phyloP scores from a whole-genome alignment of 2,888 invertebrate species.

The Saturnia japonica region DNA sequence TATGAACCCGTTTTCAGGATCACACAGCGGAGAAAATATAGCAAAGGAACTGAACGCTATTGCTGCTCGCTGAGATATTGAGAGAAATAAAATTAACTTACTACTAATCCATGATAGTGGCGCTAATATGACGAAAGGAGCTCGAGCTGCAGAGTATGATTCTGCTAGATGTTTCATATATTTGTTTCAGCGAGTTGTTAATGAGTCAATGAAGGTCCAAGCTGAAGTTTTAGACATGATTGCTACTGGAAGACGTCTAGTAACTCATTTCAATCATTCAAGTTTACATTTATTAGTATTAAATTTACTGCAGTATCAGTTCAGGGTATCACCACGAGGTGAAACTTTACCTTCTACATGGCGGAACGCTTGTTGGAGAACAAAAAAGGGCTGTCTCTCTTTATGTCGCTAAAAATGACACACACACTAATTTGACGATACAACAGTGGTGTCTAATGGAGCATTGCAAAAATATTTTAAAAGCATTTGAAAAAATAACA shows the following conservation, averaged over 20 bases:
- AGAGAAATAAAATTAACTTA: too few species aligned
- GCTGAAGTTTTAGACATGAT: slow-evolving; percentile 35
- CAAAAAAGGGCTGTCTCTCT: slow-evolving; percentile 24
- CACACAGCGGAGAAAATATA: too few species aligned
- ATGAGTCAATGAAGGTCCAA: slow-evolving; percentile 37
- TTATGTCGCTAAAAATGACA: slow-evolving; percentile 18
- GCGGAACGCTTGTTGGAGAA: slow-evolving; percentile 23
- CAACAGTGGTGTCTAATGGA: too few species aligned
- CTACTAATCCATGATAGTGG: too few species aligned
- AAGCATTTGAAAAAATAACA: slow-evolving; percentile 17
- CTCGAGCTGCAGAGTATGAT: too few species aligned
- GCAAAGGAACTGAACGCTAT: too few species aligned
- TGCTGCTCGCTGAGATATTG: too few species aligned
- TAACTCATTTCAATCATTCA: slow-evolving; percentile 43
- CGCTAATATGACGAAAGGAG: slow-evolving; percentile 42
- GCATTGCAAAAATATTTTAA: slow-evolving; percentile 15
- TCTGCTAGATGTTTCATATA: slow-evolving; percentile 43
- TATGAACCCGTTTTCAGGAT: too few species aligned
- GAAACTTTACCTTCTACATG: slow-evolving; percentile 25
- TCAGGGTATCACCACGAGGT: slow-evolving; percentile 33
- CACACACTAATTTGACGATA: slow-evolving; percentile 15
- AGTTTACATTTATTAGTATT: slow-evolving; percentile 40
- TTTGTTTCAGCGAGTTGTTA: slow-evolving; percentile 35
- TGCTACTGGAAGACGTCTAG: too few species aligned
- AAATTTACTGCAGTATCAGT: slow-evolving; percentile 36